Evolutionary conservation across 2,797 vertebrate genomes (phyloP).

Genomic region (Kryptopterus vitreolus): DNA sequence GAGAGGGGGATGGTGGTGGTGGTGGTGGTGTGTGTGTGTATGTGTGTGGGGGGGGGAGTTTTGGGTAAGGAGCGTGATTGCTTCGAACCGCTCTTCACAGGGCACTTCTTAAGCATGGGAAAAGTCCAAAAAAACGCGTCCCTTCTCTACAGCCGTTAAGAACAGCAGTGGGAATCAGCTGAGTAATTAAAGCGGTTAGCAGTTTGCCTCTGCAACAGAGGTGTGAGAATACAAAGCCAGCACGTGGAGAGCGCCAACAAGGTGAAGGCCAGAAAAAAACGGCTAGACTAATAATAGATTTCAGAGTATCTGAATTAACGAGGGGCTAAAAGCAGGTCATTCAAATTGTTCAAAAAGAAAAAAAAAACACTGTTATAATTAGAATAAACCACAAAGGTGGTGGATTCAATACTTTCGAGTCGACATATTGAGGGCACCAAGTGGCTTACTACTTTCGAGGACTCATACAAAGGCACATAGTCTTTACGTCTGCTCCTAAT

Average conservation of each 20-base stretch:
- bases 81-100: not conserved
- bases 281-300: conserved; percentile 14
- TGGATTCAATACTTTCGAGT: not conserved
- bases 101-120: conserved; percentile 27
- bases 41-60: too few species aligned
- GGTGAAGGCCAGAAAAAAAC: conserved; percentile 12
- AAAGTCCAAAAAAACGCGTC: conserved; percentile 17
- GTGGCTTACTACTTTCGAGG: not conserved
- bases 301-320: not conserved
- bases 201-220: conserved; percentile 23
- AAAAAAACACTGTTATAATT: not conserved
- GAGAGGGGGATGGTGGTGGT: too few species aligned
- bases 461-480: not conserved
- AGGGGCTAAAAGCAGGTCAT: not conserved
- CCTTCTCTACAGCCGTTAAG: conserved; percentile 30
- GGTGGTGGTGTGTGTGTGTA: too few species aligned
- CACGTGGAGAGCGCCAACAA: conserved; percentile 27
- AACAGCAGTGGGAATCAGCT: conserved; percentile 20
- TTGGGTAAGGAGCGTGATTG: conserved; percentile 47
- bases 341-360: not conserved
- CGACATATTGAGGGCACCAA: not conserved
- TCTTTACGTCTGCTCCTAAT: not conserved
- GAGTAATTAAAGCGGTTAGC: conserved; percentile 50
- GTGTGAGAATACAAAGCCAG: conserved; percentile 26
- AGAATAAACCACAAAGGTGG: not conserved